Conservation (phyloP, 2,797 vertebrate species). For the Macropus fuliginosus region DNA sequence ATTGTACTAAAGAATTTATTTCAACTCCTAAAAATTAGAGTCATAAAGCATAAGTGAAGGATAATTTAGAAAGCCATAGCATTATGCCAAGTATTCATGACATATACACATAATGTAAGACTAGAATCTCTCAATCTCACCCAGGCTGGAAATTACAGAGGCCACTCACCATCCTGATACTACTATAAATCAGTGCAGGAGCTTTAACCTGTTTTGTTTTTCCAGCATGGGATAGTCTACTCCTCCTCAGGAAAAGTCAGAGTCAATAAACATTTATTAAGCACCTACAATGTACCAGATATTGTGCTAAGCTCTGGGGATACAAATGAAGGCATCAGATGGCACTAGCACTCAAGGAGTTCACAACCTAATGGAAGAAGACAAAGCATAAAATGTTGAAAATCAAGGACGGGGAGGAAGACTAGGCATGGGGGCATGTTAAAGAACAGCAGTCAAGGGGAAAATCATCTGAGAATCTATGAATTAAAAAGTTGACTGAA, state of each 20-base stretch:
- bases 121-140: background rate
- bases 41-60: background rate
- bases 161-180: background rate
- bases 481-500: background rate
- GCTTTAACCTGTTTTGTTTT: background rate
- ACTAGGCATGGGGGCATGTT: background rate
- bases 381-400: background rate
- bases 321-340: background rate
- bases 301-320: background rate
- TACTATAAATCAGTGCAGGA: background rate
- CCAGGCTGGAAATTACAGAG: background rate
- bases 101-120: background rate
- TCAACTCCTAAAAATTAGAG: background rate
- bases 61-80: background rate
- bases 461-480: background rate
- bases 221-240: background rate
- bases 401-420: background rate
- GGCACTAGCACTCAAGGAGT: background rate
- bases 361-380: background rate
- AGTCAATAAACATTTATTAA: background rate
- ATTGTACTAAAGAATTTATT: constrained; percentile 14
- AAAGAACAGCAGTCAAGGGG: background rate
- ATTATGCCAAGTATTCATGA: background rate
- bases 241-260: background rate
- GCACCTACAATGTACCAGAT: background rate